Base-by-base conservation (phyloP, 2,888 invertebrate genomes). In the Holacanthella duospinosa region DNA sequence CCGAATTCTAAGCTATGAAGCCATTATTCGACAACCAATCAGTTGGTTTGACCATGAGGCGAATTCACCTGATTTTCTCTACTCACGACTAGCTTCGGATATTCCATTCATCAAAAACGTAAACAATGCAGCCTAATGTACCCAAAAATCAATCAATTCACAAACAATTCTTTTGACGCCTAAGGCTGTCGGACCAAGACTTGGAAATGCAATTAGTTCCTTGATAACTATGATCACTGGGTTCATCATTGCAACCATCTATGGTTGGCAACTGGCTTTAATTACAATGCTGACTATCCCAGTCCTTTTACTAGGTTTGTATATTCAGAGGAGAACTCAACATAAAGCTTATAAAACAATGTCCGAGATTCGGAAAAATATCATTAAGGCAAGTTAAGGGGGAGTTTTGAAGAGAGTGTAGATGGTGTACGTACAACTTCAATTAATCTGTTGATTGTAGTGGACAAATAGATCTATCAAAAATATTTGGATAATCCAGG, bases 21-120 rank as follows among this genome's bases (percentile, higher is more conserved):
- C 74, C 25, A 74, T 74, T 62, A 63, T 79, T n/a, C 74, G 74
- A 71, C 79, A 75, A 65, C 74, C 75, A 65, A 73, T 76, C 48
- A 71, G 69, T 27, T 75, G 73, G 73, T 75, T 74, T 65, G 75
- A 75, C 61, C 53, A 65, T 16, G 65, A 71, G 36, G 54, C 65
- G 19, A 75, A 75, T 64, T 66, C 65, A 54, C 66, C 68, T 16
- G 75, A 74, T 36, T 69, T 74, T 25, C 62, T 75, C n/a, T 73
- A 73, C 63, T 64, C 74, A 6, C 66, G 74, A 54, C 65, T 75
- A 12, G 70, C 75, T 21, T 70, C 71, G 29, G 75, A 75, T 64
- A 74, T 74, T 29, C 63, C 75, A 12, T 69, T 65, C 62, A 72
- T 75, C 25, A 75, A 75, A 69, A 74, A 74, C 56, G 74, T 76